These are phyloP conservation scores for Folsomia candida DNA, from an alignment of 2,888 invertebrate species.

Conservation along the genomic window DNA sequence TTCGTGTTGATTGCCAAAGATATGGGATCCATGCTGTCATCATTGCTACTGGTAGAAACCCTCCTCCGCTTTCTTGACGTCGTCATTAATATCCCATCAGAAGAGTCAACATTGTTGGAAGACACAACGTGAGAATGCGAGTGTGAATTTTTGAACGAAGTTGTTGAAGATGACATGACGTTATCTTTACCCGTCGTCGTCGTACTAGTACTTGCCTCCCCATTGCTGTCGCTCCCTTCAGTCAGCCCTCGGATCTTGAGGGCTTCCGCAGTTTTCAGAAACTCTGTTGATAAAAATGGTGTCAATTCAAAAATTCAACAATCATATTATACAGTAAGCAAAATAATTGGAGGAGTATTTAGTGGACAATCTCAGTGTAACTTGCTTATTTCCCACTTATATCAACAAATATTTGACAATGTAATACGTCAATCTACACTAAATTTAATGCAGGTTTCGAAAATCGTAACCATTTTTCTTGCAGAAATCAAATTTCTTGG, in stretches of 20 bases:
- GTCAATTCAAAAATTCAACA: too few relatives aligned
- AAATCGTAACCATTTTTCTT: too few relatives aligned
- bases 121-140: conserved; percentile 11
- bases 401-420: not conserved
- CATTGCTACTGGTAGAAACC: conserved; percentile 48
- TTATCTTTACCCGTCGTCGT: not conserved
- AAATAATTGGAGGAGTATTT: too few relatives aligned
- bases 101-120: conserved; percentile 28
- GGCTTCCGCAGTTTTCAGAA: conserved; percentile 81
- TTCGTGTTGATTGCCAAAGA: conserved; percentile 27
- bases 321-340: too few relatives aligned
- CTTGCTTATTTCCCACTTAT: not conserved
- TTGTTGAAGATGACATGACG: not conserved
- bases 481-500: too few relatives aligned
- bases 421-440: too few relatives aligned
- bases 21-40: conserved; percentile 41
- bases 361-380: too few relatives aligned
- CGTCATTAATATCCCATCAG: conserved; percentile 15
- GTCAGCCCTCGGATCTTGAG: conserved; percentile 82
- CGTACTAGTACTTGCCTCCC: not conserved
- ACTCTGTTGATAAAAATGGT: too few relatives aligned
- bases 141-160: not conserved
- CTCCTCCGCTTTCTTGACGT: conserved; percentile 43
- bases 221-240: conserved; percentile 57
- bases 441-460: too few relatives aligned